A percentile compares a stretch with the other conserved stretches of the same genome.
These are phyloP conservation scores for Neoarius graeffei DNA, from an alignment of 2,113 vertebrate genomes.

Conservation along the genomic window DNA sequence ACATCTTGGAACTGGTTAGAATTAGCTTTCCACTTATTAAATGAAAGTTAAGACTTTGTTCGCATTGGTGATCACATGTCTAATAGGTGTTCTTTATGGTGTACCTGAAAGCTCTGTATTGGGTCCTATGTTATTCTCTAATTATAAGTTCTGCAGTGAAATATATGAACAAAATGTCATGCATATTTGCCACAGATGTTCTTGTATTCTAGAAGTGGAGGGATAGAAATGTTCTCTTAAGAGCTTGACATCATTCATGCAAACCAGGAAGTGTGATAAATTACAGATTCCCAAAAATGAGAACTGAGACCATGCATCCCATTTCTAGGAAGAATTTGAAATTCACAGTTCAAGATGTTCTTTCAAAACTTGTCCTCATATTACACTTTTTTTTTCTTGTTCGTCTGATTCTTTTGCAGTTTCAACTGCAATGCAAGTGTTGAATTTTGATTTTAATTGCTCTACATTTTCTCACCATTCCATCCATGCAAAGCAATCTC, in stretches of 20 bases:
- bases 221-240: neutral
- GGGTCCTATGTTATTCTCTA: neutral
- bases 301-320: neutral
- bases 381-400: neutral
- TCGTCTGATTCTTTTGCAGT: neutral
- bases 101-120: slow-evolving; percentile 3
- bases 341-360: neutral
- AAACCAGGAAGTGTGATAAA: neutral
- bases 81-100: neutral
- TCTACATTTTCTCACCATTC: neutral
- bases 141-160: neutral
- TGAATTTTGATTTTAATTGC: neutral
- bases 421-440: neutral
- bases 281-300: neutral
- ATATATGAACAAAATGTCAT: neutral
- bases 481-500: neutral
- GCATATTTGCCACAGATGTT: neutral
- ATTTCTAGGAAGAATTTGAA: neutral
- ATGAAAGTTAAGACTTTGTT: neutral
- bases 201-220: neutral
- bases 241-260: neutral
- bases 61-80: too few species aligned
- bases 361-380: neutral
- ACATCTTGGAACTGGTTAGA: neutral
- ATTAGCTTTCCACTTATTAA: neutral